phyloP scores from a whole-genome alignment of 2,797 vertebrate genomes.

The Prionace glauca region DNA sequence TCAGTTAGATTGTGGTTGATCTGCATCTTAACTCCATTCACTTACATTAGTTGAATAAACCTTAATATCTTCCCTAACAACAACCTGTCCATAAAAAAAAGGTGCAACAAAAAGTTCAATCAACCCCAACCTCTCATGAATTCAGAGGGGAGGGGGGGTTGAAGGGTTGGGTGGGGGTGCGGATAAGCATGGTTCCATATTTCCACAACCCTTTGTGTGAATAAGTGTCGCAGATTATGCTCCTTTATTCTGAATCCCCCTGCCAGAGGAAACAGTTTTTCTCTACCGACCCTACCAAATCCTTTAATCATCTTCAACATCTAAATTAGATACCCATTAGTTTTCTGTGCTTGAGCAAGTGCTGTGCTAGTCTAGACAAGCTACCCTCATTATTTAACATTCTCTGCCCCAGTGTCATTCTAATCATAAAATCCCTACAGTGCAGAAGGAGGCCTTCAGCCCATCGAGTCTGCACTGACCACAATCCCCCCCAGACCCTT shows the following conservation, averaged over 20 bases:
- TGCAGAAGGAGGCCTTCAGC: no score
- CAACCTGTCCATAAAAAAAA: neutral
- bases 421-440: no score
- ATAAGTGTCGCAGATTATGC: neutral
- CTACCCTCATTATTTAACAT: neutral
- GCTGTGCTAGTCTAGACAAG: neutral
- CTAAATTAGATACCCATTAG: neutral
- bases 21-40: neutral
- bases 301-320: neutral
- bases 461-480: no score
- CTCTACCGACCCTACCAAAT: neutral
- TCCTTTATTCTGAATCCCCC: neutral
- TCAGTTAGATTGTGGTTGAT: neutral
- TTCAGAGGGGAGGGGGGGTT: no score
- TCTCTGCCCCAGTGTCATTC: neutral
- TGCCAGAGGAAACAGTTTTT: neutral
- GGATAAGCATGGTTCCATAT: no score
- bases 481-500: no score
- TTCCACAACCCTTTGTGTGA: neutral
- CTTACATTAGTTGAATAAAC: neutral
- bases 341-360: neutral
- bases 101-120: no score
- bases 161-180: no score
- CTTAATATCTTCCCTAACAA: neutral
- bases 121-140: neutral